These are phyloP conservation scores for Myotis lucifugus DNA, from an alignment of 2,113 vertebrate genomes.

Conservation along the genomic window DNA sequence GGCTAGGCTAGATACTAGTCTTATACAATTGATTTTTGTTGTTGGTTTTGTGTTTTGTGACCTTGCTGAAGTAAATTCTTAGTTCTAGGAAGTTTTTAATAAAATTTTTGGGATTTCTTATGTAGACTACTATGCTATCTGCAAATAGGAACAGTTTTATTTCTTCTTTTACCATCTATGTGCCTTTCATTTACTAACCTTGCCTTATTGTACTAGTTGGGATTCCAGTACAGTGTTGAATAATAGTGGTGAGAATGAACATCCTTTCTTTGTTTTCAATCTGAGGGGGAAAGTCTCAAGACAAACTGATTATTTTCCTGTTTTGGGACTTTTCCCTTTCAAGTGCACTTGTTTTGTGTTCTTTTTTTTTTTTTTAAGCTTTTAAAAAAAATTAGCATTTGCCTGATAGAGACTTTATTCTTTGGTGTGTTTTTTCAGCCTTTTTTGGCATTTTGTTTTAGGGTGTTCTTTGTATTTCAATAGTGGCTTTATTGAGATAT, in stretches of 20 bases:
- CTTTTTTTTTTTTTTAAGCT: no score
- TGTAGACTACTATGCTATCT: not conserved
- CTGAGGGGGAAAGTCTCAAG: not conserved
- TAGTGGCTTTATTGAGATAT: not conserved
- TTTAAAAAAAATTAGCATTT: not conserved
- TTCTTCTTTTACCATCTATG: not conserved
- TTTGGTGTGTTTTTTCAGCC: not conserved
- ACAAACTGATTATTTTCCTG: not conserved
- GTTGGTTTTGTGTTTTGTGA: not conserved
- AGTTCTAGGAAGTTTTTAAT: not conserved
- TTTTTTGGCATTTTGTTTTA: constrained; percentile 16
- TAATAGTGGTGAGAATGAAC: not conserved
- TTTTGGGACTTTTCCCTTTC: not conserved
- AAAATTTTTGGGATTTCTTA: not conserved
- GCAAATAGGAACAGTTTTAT: not conserved
- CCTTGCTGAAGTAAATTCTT: not conserved
- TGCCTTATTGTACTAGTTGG: not conserved
- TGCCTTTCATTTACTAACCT: not conserved
- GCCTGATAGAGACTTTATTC: not conserved
- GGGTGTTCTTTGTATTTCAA: not conserved
- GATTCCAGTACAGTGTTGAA: not conserved
- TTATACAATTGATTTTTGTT: not conserved
- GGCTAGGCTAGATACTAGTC: no score
- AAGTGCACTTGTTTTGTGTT: not conserved
- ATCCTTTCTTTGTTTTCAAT: not conserved